Conservation (phyloP, 2,888 invertebrate genomes). For the Pseudolycoriella hygida region DNA sequence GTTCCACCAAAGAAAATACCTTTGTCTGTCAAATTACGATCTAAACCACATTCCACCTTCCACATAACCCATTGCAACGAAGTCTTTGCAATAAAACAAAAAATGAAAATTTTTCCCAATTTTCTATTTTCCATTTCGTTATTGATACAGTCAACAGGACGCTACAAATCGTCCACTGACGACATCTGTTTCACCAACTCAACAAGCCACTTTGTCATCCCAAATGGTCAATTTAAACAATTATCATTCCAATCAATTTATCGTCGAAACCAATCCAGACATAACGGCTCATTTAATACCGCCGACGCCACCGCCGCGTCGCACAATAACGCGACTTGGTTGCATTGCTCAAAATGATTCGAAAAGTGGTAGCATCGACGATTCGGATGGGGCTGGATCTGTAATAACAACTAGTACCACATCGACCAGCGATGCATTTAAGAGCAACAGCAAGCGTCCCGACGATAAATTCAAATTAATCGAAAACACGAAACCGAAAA, state of each 20-base stretch:
- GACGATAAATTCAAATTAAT: slow-evolving; percentile 12
- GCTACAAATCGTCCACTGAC: not conserved
- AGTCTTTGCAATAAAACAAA: too few species aligned
- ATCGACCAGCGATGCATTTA: slow-evolving; percentile 11
- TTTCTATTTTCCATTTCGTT: too few species aligned
- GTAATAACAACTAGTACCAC: slow-evolving; percentile 17
- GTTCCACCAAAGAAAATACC: too few species aligned
- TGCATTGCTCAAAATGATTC: slow-evolving; percentile 3
- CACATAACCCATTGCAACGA: too few species aligned
- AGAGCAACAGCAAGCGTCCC: slow-evolving; percentile 9
- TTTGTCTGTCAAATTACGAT: too few species aligned
- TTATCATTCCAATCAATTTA: not conserved
- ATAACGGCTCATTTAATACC: slow-evolving; percentile 4
- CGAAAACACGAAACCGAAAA: slow-evolving; percentile 15
- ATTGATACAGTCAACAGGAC: not conserved
- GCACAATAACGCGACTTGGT: not conserved
- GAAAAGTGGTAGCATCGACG: slow-evolving; percentile 16
- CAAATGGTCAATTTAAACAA: too few species aligned
- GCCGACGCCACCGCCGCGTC: slow-evolving; percentile 8
- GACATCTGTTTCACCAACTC: not conserved
- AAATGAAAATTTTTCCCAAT: too few species aligned
- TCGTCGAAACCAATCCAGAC: slow-evolving; percentile 2
- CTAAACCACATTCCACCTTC: too few species aligned
- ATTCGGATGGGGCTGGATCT: slow-evolving; percentile 18
- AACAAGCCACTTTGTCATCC: not conserved